Percentiles rank a stretch among this genome's conserved stretches.
Evolutionary conservation across 1,140 invertebrate genomes (phyloP).

Genomic region (Stratiolaelaps scimitus): DNA sequence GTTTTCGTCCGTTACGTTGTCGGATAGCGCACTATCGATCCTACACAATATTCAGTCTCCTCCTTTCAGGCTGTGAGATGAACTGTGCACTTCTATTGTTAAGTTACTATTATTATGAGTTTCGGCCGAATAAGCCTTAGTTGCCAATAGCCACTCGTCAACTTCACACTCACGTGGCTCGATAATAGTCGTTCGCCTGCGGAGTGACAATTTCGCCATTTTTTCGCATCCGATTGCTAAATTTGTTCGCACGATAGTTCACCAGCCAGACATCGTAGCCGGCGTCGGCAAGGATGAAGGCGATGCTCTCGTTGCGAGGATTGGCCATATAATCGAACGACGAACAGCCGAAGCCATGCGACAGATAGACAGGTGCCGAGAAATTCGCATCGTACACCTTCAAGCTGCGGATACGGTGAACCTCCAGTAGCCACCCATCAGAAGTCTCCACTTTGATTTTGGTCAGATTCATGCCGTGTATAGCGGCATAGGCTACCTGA

Average conservation of each 20-base stretch:
- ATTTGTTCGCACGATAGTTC: slow-evolving; percentile 25
- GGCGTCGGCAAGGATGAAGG: neutral
- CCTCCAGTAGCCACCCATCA: neutral
- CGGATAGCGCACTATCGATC: too few species aligned
- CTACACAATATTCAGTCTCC: too few species aligned
- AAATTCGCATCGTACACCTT: neutral
- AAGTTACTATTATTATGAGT: too few species aligned
- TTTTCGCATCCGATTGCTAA: neutral
- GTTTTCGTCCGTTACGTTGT: too few species aligned
- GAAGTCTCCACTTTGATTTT: neutral
- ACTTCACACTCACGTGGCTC: slow-evolving; percentile 2
- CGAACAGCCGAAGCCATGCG: slow-evolving; percentile 8
- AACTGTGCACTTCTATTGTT: too few species aligned
- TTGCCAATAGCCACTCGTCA: too few species aligned
- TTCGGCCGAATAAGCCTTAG: too few species aligned
- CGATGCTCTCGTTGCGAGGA: neutral
- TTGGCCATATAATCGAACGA: slow-evolving; percentile 7
- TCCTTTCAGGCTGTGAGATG: too few species aligned
- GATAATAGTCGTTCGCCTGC: neutral
- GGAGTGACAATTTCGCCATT: neutral
- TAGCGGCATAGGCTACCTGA: neutral
- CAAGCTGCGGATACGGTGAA: neutral
- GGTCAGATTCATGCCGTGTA: neutral
- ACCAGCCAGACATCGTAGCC: slow-evolving; percentile 1
- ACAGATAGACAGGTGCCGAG: neutral